phyloP scores from a whole-genome alignment of 2,113 vertebrate genomes.

The Chaetodon auriga region DNA sequence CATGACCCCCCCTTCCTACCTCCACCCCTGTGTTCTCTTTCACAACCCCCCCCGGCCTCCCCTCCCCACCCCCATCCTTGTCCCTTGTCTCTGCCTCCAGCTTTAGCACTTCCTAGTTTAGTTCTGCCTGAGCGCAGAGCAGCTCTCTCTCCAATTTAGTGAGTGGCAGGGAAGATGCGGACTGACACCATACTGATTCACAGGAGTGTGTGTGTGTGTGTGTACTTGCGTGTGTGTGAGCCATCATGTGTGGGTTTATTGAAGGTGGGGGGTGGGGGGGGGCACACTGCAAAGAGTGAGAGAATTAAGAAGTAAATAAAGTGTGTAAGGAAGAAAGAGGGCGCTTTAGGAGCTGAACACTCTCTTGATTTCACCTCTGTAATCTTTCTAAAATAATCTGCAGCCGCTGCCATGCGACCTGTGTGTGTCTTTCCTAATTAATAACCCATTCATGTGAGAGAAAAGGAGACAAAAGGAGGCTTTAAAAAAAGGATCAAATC shows the following conservation, averaged over 20 bases:
- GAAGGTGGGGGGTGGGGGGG: neutral
- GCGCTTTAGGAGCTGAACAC: constrained; percentile 12
- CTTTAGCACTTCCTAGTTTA: constrained; percentile 92
- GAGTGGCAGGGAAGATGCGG: constrained; percentile 87
- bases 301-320: constrained; percentile 16
- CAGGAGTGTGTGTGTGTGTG: constrained; percentile 24
- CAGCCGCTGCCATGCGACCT: constrained; percentile 40
- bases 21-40: constrained; percentile 51
- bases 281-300: constrained; percentile 11
- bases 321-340: neutral
- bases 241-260: constrained; percentile 21
- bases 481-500: constrained; percentile 57
- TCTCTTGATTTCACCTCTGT: constrained; percentile 33
- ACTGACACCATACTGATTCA: constrained; percentile 69
- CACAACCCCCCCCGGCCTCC: constrained; percentile 38
- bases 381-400: constrained; percentile 48
- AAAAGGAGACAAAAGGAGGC: constrained; percentile 49
- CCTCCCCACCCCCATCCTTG: constrained; percentile 30
- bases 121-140: constrained; percentile 90
- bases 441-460: constrained; percentile 53
- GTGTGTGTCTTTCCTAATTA: constrained; percentile 56
- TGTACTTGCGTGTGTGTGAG: constrained; percentile 6
- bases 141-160: constrained; percentile 87
- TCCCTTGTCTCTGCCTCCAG: constrained; percentile 71
- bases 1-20: constrained; percentile 3